These are phyloP conservation scores for Carassius carassius DNA, from an alignment of 2,113 vertebrate species.

Conservation along the genomic window DNA sequence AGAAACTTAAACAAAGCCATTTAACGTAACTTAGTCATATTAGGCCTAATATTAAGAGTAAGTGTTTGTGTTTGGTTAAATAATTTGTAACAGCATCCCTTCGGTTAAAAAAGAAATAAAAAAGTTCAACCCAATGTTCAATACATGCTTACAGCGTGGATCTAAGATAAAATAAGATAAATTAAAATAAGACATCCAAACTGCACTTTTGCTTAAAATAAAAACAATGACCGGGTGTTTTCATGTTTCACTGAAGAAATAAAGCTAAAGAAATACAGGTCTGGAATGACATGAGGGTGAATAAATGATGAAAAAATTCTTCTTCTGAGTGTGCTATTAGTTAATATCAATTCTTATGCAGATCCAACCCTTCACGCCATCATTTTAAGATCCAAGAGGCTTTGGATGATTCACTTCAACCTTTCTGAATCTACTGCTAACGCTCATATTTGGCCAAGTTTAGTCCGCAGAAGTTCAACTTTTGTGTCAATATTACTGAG, in stretches of 20 bases:
- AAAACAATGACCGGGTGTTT: background rate
- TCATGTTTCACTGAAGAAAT: background rate
- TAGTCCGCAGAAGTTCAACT: background rate
- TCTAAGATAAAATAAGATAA: too few species aligned
- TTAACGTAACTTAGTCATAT: too few species aligned
- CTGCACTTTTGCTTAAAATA: background rate
- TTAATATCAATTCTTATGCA: background rate
- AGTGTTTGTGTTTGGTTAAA: background rate
- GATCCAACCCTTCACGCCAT: background rate
- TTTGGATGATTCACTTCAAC: background rate
- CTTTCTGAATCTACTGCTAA: background rate
- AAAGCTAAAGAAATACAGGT: background rate
- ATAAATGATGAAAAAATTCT: background rate
- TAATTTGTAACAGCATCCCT: background rate
- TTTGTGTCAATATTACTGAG: background rate
- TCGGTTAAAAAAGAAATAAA: background rate
- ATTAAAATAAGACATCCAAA: background rate
- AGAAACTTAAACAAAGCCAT: too few species aligned
- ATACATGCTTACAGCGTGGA: background rate
- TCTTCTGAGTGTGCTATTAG: background rate
- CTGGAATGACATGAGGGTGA: background rate
- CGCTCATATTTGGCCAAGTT: background rate
- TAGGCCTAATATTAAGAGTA: too few species aligned
- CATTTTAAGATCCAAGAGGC: background rate
- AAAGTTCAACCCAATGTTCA: background rate